Evolutionary conservation across 2,797 vertebrate species (phyloP).

Genomic region (Cossypha heuglini): DNA sequence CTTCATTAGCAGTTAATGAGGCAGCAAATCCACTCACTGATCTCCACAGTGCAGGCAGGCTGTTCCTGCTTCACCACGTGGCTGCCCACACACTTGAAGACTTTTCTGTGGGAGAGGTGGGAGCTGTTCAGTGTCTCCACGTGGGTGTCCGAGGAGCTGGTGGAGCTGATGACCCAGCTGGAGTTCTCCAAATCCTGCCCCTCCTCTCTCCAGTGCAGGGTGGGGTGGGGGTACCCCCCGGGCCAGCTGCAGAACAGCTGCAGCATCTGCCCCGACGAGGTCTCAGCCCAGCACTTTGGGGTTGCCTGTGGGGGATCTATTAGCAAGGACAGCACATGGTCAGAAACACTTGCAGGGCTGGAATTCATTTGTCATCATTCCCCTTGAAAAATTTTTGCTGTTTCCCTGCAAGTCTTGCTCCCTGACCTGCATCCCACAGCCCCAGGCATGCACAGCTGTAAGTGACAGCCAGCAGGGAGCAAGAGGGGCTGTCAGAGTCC

Average conservation of each 20-base stretch:
- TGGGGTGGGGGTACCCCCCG: slow-evolving; percentile 82
- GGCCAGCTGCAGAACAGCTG: slow-evolving; percentile 86
- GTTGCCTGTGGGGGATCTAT: slow-evolving; percentile 77
- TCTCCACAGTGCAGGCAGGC: slow-evolving; percentile 75
- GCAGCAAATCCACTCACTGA: slow-evolving; percentile 79
- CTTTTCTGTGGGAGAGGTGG: slow-evolving; percentile 70
- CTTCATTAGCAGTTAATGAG: background rate
- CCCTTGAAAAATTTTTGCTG: background rate
- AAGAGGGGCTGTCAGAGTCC: background rate
- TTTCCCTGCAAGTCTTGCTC: background rate
- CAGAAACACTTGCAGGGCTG: background rate
- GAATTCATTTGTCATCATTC: background rate
- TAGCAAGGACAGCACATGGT: background rate
- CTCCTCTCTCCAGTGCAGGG: slow-evolving; percentile 78
- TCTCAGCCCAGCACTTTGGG: slow-evolving; percentile 78
- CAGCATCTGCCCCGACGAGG: slow-evolving; percentile 22
- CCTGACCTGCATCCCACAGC: background rate
- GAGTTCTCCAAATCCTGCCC: slow-evolving; percentile 57
- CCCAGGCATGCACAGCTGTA: background rate
- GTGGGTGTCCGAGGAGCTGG: slow-evolving; percentile 18
- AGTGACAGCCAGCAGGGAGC: background rate
- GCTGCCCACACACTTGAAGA: slow-evolving; percentile 77
- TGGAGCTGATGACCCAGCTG: slow-evolving; percentile 31
- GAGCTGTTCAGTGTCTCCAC: slow-evolving; percentile 77
- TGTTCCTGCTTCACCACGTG: slow-evolving; percentile 58